A percentile compares a stretch with the other conserved stretches of the same genome.
Conservation (phyloP, 2,113 vertebrate species). For the Orthochromis malagaraziensis region DNA sequence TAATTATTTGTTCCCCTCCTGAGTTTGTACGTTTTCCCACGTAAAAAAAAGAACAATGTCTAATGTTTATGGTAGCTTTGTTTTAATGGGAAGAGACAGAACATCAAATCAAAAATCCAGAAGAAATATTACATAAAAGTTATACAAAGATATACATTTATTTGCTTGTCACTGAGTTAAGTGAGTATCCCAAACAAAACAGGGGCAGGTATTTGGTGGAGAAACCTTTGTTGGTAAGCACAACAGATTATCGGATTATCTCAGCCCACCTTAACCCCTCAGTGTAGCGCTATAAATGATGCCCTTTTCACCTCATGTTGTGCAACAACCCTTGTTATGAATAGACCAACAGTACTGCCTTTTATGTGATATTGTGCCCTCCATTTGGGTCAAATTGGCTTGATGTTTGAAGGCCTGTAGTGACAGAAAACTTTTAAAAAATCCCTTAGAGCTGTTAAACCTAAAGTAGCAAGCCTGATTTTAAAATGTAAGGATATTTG, state of each 20-base stretch:
- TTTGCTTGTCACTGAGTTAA: background rate
- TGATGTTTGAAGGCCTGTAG: background rate
- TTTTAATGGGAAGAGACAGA: background rate
- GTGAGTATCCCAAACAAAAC: background rate
- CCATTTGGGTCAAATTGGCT: background rate
- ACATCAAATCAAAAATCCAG: background rate
- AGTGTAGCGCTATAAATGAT: background rate
- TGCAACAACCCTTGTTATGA: background rate
- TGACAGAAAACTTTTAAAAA: background rate
- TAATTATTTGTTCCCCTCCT: background rate
- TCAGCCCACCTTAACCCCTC: background rate
- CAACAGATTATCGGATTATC: background rate
- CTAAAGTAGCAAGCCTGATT: background rate
- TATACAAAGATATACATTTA: background rate
- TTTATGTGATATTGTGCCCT: background rate
- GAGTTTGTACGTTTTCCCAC: background rate
- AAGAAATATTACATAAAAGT: background rate
- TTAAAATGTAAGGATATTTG: background rate
- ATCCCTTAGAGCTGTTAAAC: background rate
- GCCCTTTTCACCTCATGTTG: background rate
- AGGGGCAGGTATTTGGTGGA: background rate
- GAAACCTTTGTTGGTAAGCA: background rate
- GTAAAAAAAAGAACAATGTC: background rate
- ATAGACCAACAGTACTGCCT: background rate
- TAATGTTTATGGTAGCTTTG: background rate